These are phyloP conservation scores for Scaptomyza pallida DNA, from an alignment of 1,140 invertebrate genomes.

Conservation along the genomic window DNA sequence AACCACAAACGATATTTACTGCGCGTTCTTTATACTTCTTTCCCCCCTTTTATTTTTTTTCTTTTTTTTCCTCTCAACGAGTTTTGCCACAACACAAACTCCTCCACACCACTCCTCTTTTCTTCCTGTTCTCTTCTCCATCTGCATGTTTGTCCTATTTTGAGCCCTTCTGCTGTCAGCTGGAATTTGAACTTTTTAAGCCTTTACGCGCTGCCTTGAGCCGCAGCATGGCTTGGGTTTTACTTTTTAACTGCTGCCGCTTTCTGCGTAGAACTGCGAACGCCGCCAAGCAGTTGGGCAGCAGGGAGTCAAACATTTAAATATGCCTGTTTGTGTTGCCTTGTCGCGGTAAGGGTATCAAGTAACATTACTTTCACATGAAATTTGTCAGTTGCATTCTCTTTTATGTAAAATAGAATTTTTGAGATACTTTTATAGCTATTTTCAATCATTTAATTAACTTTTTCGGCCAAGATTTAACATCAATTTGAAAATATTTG, in stretches of 20 bases:
- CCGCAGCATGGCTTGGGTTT: constrained; percentile 53
- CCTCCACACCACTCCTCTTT: background rate
- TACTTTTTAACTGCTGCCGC: constrained; percentile 41
- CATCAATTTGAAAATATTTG: too few species aligned
- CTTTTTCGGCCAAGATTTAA: too few species aligned
- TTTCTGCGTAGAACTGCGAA: background rate
- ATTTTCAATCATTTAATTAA: too few species aligned
- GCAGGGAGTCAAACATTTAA: constrained; percentile 53
- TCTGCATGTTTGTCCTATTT: constrained; percentile 35
- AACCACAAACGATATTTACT: constrained; percentile 80
- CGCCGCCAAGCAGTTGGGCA: background rate
- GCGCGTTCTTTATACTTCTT: constrained; percentile 46
- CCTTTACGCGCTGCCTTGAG: constrained; percentile 77
- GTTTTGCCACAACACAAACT: constrained; percentile 24
- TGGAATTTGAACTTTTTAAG: constrained; percentile 83
- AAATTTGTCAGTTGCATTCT: background rate
- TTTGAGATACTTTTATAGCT: too few species aligned
- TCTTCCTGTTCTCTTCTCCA: background rate
- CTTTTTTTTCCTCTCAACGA: too few species aligned
- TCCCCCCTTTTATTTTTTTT: constrained; percentile 48
- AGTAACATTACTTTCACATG: background rate
- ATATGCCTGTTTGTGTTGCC: constrained; percentile 57
- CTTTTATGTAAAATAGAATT: too few species aligned
- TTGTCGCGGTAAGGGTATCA: constrained; percentile 14
- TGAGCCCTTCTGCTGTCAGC: constrained; percentile 64